A percentile compares a stretch with the other conserved stretches of the same genome.
Evolutionary conservation across 2,888 invertebrate species (phyloP).

Genomic region (Aradus depressus): DNA sequence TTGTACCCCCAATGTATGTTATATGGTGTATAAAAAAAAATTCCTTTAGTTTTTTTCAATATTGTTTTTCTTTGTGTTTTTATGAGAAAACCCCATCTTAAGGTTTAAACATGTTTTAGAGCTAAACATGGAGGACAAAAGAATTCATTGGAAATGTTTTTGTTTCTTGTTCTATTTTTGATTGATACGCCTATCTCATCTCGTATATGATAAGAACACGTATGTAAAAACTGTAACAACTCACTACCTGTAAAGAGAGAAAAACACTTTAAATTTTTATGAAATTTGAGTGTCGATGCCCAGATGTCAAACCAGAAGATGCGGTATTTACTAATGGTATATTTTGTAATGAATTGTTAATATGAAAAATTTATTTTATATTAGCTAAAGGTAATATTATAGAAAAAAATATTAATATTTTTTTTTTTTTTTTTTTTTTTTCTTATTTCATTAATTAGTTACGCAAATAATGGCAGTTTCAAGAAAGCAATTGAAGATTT

Average conservation of each 20-base stretch:
- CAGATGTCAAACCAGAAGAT: conserved; percentile 12
- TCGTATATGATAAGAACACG: too few species aligned
- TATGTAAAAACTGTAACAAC: conserved; percentile 8
- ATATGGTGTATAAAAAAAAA: too few species aligned
- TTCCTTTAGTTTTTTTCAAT: too few species aligned
- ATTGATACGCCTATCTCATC: conserved; percentile 11
- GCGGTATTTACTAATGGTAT: conserved; percentile 12
- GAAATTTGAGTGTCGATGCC: conserved; percentile 6
- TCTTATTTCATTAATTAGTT: conserved; percentile 36
- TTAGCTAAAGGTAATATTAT: conserved; percentile 5
- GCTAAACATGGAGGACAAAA: conserved; percentile 13
- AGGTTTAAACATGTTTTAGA: conserved; percentile 15
- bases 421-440: conserved; percentile 8
- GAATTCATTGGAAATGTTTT: conserved; percentile 13
- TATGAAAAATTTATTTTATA: conserved; percentile 1
- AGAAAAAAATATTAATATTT: background rate
- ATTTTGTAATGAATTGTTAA: conserved; percentile 4
- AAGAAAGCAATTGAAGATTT: conserved; percentile 90
- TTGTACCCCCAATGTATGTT: too few species aligned
- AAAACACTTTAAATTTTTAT: conserved; percentile 8
- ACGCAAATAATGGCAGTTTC: conserved; percentile 88
- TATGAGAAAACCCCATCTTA: too few species aligned
- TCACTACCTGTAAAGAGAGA: conserved; percentile 7
- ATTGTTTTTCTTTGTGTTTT: too few species aligned
- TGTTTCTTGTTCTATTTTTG: conserved; percentile 12